Base-by-base conservation (phyloP, 2,888 invertebrate genomes). In the Drosophila siamana region DNA sequence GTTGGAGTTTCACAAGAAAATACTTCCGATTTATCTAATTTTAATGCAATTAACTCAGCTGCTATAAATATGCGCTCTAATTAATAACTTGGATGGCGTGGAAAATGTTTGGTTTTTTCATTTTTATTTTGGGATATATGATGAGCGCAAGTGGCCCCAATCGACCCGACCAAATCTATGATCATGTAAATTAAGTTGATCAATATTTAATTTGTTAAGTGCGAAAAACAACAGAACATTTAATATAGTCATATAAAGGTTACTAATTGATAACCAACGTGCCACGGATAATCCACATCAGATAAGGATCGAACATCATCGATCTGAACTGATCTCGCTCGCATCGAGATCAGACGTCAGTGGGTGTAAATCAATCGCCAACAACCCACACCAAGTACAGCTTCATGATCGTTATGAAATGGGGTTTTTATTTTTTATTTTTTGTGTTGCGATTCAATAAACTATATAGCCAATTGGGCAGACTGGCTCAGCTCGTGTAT, bases 221-320 rank as follows among this genome's bases (percentile, higher is more conserved):
- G 76, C 60, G 76, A 74, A 70, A 73, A 82, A 81, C 72, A 84
- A 81, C 84, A 86, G 72, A 80, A 69, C 69, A 74, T 78, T 86
- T 84, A 82, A 86, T 86, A 87, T 82, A 65, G 50, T 47, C 68
- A 80, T 86, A 85, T 69, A 84, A 70, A 66, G 59, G 33, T 47
- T 74, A 80, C 85, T 85, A 85, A 85, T 85, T 84, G 55, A 68
- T 70, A 55, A 30, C 48, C 67, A 70, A 79, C 59, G 55, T 51
- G 54, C 46, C 43, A 30, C 26, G 33, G 19, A 40, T 13, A 51
- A 48, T 48, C 30, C 28, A 48, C 47, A 36, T 38, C 13, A 38
- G 36, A 38, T 38, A 38, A 57, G 33, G 26, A 72, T 57, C 54
- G 30, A 48, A 63, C 30, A 69, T 65, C 28, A 69, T 65, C 57